Evolutionary conservation across 1,140 invertebrate genomes (phyloP).

Genomic region (Panagrolaimus sp.): DNA sequence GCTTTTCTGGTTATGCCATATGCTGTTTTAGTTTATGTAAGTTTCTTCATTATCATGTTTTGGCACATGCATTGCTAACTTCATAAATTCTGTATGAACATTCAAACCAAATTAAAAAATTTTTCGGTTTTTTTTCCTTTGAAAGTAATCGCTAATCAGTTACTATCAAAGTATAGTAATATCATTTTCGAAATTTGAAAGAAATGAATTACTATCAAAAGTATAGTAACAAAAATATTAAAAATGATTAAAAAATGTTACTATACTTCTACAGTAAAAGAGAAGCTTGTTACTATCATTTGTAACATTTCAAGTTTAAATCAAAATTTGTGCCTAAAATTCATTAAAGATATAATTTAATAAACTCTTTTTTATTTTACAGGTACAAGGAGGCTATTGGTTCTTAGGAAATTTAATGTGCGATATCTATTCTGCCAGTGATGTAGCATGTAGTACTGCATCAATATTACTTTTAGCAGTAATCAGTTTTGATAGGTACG

Average conservation of each 20-base stretch:
- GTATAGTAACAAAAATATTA: too few relatives aligned
- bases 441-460: conserved; percentile 94
- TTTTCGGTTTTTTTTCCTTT: background rate
- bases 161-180: too few relatives aligned
- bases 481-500: conserved; percentile 94
- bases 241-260: too few relatives aligned
- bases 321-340: too few relatives aligned
- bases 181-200: background rate
- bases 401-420: conserved; percentile 80
- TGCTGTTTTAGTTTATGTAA: conserved; percentile 90
- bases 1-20: conserved; percentile 96
- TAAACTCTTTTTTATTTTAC: too few relatives aligned
- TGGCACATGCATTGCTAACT: too few relatives aligned
- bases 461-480: conserved; percentile 96
- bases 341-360: too few relatives aligned
- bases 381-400: conserved; percentile 64
- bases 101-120: too few relatives aligned
- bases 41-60: conserved; percentile 52
- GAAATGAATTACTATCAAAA: too few relatives aligned
- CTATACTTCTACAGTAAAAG: background rate
- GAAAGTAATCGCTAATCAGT: too few relatives aligned
- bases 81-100: too few relatives aligned
- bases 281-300: background rate
- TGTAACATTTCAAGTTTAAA: background rate
- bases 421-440: conserved; percentile 96